phyloP scores from a whole-genome alignment of 2,113 vertebrate genomes.

The Megaceryle maxima region DNA sequence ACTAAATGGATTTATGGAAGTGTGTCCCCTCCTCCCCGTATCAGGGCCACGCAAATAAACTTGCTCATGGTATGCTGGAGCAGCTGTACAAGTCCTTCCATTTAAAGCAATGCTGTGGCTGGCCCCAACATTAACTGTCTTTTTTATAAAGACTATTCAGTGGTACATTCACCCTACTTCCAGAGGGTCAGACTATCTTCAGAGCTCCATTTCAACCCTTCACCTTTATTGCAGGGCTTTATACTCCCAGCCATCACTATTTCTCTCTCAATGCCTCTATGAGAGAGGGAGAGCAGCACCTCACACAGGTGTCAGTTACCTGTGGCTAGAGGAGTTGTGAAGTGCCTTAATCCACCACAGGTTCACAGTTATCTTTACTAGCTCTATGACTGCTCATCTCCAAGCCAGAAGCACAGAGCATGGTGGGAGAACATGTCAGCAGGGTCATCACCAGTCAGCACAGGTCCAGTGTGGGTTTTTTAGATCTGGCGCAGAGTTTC shows the following conservation, averaged over 20 bases:
- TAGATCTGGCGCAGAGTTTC: background rate
- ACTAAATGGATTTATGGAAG: background rate
- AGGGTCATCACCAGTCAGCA: background rate
- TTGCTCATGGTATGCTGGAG: background rate
- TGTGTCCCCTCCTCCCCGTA: background rate
- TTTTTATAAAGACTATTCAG: background rate
- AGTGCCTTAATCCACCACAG: background rate
- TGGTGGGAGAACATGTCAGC: background rate
- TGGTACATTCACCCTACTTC: background rate
- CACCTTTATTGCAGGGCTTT: background rate
- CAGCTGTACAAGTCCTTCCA: conserved; percentile 18
- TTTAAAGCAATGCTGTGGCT: background rate
- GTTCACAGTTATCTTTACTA: background rate
- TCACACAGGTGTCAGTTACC: background rate
- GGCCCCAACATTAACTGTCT: background rate
- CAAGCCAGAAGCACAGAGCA: background rate
- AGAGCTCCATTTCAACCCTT: background rate
- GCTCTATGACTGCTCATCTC: background rate
- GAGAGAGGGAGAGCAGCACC: background rate
- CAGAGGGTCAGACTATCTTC: background rate
- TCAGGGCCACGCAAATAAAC: background rate
- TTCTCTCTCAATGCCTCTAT: background rate
- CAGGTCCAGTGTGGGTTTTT: background rate
- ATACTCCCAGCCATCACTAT: background rate
- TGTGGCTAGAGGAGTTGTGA: background rate